Base-by-base conservation (phyloP, 2,888 invertebrate species). In the Ctenicera cuprea region DNA sequence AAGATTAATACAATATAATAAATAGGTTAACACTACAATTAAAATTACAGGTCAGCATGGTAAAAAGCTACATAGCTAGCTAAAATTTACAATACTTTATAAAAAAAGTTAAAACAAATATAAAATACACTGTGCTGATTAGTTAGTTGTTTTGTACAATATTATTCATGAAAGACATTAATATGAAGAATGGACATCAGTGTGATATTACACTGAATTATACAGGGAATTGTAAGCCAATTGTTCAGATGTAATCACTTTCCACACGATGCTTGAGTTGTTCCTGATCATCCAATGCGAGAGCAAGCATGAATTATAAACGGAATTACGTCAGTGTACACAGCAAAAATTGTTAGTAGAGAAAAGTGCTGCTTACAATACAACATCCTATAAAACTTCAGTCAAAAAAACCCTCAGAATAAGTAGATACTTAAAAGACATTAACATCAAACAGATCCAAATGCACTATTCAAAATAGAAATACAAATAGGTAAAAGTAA, bases 211-310 rank as follows among this genome's bases (percentile, higher is more conserved):
- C 86, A 85, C 84, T 81, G 77, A 74, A 74, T 64, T 63, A 74
- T 66, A 59, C 73, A 65, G 16, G 30, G 22, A 64, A 67, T 87
- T 87, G 86, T 86, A 82, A 81, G 75, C 85, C 73, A 73, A 75
- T 63, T 78, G 73, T 89, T 91, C 89, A 91, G 88, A 90, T 88
- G 83, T 91, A 91, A 87, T 91, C 91, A 80, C 87, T 88, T 73
- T 91, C 91, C 82, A 91, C 91, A 86, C 87, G 88, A 80, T 89
- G 89, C 88, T 90, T 91, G 83, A 91, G 88, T 83, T 88, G 90
- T 89, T 89, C 88, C 90, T 88, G 85, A 81, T 77, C 87, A 88
- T 89, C 89, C 87, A 89, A 89, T 89, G 88, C 88, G 88, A 87
- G 88, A 87, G 84, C 84, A 87, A 82, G 79, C 84, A 79, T 82